Evolutionary conservation across 2,888 invertebrate species (phyloP).

Genomic region (Thumatha senex): DNA sequence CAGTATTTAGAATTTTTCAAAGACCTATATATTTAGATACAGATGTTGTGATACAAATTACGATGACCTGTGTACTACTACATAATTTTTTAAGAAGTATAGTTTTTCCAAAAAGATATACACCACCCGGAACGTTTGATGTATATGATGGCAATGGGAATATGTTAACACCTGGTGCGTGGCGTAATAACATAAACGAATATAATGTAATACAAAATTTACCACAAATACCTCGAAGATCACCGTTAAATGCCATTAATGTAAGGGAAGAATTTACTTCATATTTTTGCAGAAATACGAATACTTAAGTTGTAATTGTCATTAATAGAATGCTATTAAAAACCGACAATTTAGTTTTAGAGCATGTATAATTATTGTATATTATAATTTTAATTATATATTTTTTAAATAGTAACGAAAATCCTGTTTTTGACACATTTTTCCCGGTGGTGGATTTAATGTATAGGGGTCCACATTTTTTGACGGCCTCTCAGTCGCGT

Average conservation of each 20-base stretch:
- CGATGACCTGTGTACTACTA: slow-evolving; percentile 40
- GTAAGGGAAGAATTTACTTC: slow-evolving; percentile 19
- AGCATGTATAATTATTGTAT: too few species aligned
- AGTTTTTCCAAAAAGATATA: slow-evolving; percentile 10
- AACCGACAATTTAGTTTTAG: too few species aligned
- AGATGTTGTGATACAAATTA: slow-evolving; percentile 28
- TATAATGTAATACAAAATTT: slow-evolving; percentile 16
- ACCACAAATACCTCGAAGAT: slow-evolving; percentile 21
- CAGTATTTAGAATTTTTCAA: slow-evolving; percentile 37
- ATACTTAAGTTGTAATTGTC: background rate
- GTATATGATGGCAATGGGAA: slow-evolving; percentile 17
- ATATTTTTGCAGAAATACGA: slow-evolving; percentile 5
- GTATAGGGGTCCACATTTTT: too few species aligned
- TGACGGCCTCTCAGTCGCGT: too few species aligned
- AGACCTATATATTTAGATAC: slow-evolving; percentile 34
- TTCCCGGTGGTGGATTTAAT: too few species aligned
- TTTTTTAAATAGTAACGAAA: too few species aligned
- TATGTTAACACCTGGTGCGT: slow-evolving; percentile 23
- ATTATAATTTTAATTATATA: too few species aligned
- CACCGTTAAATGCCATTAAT: slow-evolving; percentile 16
- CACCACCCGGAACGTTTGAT: slow-evolving; percentile 29
- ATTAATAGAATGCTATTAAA: too few species aligned
- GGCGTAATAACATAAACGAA: slow-evolving; percentile 10
- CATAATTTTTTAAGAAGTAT: slow-evolving; percentile 33
- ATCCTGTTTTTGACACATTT: too few species aligned